Percentiles rank a stretch among this genome's conserved stretches.
Evolutionary conservation across 2,797 vertebrate species (phyloP).

Genomic region (Adrianichthys oophorus): DNA sequence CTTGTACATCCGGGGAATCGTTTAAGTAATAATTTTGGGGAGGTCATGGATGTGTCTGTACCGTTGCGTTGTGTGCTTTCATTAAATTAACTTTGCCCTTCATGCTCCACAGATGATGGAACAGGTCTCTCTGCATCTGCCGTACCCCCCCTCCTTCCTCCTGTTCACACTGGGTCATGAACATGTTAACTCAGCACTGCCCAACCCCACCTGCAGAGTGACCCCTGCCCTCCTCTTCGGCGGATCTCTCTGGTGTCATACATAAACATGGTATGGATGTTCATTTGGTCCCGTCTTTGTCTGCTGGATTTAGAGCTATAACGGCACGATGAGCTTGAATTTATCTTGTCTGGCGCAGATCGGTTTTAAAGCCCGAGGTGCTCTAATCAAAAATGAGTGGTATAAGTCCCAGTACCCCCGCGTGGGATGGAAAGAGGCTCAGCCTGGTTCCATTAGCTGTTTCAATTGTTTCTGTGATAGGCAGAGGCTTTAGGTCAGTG

Average conservation of each 20-base stretch:
- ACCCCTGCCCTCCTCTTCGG: conserved; percentile 43
- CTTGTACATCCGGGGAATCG: too few species aligned
- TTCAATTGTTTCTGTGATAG: conserved; percentile 69
- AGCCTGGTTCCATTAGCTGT: conserved; percentile 57
- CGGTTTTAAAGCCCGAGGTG: conserved; percentile 40
- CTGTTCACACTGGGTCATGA: conserved; percentile 55
- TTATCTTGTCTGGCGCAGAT: conserved; percentile 39
- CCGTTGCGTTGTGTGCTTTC: too few species aligned
- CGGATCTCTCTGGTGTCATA: conserved; percentile 36
- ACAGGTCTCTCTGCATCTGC: conserved; percentile 11
- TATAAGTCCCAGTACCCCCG: conserved; percentile 46
- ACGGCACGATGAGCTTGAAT: conserved; percentile 36
- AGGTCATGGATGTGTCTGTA: too few species aligned
- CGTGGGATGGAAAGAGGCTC: conserved; percentile 47
- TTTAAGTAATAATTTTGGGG: too few species aligned
- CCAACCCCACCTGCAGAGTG: conserved; percentile 51
- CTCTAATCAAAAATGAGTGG: conserved; percentile 59
- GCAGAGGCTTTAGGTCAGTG: conserved; percentile 61
- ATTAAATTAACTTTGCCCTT: not conserved
- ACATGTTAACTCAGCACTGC: conserved; percentile 30
- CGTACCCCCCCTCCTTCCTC: conserved; percentile 40
- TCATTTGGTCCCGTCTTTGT: conserved; percentile 15
- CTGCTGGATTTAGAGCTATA: conserved; percentile 29
- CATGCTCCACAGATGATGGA: conserved; percentile 16
- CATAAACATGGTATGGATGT: conserved; percentile 37